Conservation (phyloP, 2,888 invertebrate genomes). For the Melipona beecheii region DNA sequence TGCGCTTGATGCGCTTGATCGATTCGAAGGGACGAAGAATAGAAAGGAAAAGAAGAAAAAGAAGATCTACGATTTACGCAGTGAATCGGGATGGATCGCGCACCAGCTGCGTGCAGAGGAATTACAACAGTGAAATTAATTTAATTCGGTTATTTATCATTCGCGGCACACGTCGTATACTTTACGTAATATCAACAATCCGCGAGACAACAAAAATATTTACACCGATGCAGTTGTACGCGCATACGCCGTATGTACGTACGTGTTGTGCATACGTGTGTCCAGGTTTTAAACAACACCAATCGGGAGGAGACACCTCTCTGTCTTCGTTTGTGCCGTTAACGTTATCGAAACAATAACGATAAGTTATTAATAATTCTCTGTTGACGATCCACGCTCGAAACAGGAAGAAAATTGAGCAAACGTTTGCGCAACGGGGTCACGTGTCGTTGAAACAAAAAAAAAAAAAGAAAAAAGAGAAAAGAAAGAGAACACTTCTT, state of each 20-base stretch:
- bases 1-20: background rate
- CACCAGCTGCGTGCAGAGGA: constrained; percentile 10
- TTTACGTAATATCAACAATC: constrained; percentile 34
- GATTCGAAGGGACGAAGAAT: background rate
- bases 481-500: background rate
- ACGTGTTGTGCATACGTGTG: background rate
- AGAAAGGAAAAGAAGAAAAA: background rate
- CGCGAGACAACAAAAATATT: background rate
- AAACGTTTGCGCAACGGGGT: background rate
- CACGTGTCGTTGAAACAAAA: no score
- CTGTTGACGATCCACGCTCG: constrained; percentile 7
- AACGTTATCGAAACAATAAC: background rate
- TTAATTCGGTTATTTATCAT: constrained; percentile 51
- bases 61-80: constrained; percentile 4
- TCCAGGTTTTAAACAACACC: background rate
- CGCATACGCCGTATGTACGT: no score
- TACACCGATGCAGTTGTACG: background rate
- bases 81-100: constrained; percentile 29
- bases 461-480: no score
- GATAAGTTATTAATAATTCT: constrained; percentile 13
- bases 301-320: no score
- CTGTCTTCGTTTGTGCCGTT: background rate
- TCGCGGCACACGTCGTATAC: background rate
- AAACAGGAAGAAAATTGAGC: background rate
- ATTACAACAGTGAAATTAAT: constrained; percentile 29